Evolutionary conservation across 2,888 invertebrate species (phyloP).

Genomic region (Netelia fuscicornis): DNA sequence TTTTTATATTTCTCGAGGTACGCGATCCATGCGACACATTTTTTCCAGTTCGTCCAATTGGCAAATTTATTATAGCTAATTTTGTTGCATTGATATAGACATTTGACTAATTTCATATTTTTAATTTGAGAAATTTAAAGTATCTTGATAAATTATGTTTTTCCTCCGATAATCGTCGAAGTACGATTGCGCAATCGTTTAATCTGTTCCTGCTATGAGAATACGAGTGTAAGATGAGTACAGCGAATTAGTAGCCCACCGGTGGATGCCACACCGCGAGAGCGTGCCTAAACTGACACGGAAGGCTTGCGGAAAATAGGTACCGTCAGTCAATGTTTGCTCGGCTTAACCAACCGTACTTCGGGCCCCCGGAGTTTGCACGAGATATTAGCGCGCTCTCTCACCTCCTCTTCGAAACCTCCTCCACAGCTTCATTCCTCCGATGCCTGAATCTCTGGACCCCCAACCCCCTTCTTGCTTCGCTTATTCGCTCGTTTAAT

Average conservation of each 20-base stretch:
- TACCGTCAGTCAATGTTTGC: constrained; percentile 81
- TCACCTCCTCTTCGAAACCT: constrained; percentile 72
- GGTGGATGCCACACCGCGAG: constrained; percentile 63
- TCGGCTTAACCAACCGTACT: constrained; percentile 80
- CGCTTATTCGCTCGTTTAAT: constrained; percentile 50
- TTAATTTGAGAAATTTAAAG: neutral
- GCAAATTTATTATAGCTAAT: too few relatives aligned
- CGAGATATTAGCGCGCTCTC: constrained; percentile 78
- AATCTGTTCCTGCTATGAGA: neutral
- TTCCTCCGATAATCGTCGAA: neutral
- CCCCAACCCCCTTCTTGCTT: constrained; percentile 48
- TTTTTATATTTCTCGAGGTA: too few relatives aligned
- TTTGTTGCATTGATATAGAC: neutral
- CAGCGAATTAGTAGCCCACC: constrained; percentile 57
- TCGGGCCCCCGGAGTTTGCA: constrained; percentile 76
- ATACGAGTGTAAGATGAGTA: constrained; percentile 36
- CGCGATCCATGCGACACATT: too few relatives aligned
- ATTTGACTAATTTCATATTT: neutral
- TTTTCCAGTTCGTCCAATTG: too few relatives aligned
- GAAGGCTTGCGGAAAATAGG: constrained; percentile 71
- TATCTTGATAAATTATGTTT: neutral
- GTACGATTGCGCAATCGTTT: neutral
- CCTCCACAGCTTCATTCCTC: constrained; percentile 74
- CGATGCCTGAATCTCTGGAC: constrained; percentile 53
- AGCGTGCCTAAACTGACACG: constrained; percentile 69